Evolutionary conservation across 2,113 vertebrate species (phyloP).

Genomic region (Brachyhypopomus gauderio): DNA sequence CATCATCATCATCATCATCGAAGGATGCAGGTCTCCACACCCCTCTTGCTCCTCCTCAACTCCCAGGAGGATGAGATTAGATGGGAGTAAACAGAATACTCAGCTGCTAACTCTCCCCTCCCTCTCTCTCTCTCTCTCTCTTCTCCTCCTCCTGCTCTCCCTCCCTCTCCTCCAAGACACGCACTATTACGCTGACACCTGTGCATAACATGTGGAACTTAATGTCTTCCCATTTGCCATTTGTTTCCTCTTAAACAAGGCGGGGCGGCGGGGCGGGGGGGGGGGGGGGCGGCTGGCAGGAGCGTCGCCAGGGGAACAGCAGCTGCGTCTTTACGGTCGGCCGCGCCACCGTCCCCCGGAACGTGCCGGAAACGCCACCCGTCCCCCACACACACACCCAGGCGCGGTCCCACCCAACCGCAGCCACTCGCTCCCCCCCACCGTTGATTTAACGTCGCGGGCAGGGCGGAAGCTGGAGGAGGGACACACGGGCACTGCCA

Average conservation of each 20-base stretch:
- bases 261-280: constrained; percentile 37
- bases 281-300: constrained; percentile 39
- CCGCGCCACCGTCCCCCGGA: constrained; percentile 44
- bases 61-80: constrained; percentile 51
- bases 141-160: constrained; percentile 27
- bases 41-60: constrained; percentile 6
- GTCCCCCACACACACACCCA: no score
- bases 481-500: no score
- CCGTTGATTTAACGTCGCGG: no score
- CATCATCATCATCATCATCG: no score
- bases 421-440: background rate
- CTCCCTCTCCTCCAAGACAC: constrained; percentile 55
- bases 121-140: constrained; percentile 24
- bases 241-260: constrained; percentile 70
- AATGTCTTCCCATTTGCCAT: constrained; percentile 72
- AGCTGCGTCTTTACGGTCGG: constrained; percentile 66
- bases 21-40: background rate
- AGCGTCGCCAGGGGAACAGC: constrained; percentile 49
- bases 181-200: constrained; percentile 71
- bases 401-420: background rate
- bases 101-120: constrained; percentile 12
- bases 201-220: constrained; percentile 71
- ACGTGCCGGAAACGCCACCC: background rate
- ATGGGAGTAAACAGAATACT: constrained; percentile 58
- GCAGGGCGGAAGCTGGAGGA: no score